Evolutionary conservation across 2,888 invertebrate genomes (phyloP), one percentile per base, ranked within the genome.

Genomic region (Tuberolachnus salignus): DNA sequence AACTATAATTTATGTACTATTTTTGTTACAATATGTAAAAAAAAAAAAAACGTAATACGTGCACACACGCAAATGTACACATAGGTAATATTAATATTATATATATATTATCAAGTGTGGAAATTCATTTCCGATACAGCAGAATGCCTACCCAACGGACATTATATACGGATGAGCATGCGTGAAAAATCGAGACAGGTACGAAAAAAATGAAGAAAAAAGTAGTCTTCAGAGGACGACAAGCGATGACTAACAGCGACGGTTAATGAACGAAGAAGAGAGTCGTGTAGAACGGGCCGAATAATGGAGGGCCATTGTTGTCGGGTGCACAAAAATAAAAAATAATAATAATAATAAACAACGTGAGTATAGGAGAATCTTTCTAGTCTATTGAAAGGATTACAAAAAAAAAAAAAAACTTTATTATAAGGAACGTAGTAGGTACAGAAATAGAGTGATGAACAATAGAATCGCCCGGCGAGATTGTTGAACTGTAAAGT

Each of bases 231-330:
- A 19, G 59, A 69, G 49, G 78, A 69, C 61, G n/a, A n/a, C n/a
- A n/a, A 46, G 59, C 67, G 34, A 59, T 59, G 34, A 59, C 67
- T 49, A 51, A 55, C 67, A n/a, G n/a, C 51, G 69, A 69, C 51
- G 57, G 67, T 75, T 75, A 75, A 75, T 75, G 69, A 78, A 78
- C 69, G 78, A 69, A 78, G n/a, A n/a, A n/a, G n/a, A n/a, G 59
- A 78, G 49, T 69, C 78, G 69, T 78, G 78, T 78, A 78, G 78
- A 78, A 78, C 78, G 61, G 42, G n/a, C 34, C 23, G 42, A 78
- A 78, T 78, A 78, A 78, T 78, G 49, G 78, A 78, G 14, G 34
- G 23, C 69, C 51, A 78, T 78, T 78, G 78, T 78, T 57, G 69
- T 69, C 69, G 69, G 59, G 69, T 59, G 78, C 78, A 78, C 69